Conservation (phyloP, 1,140 invertebrate species). For the Sitodiplosis mosellana region DNA sequence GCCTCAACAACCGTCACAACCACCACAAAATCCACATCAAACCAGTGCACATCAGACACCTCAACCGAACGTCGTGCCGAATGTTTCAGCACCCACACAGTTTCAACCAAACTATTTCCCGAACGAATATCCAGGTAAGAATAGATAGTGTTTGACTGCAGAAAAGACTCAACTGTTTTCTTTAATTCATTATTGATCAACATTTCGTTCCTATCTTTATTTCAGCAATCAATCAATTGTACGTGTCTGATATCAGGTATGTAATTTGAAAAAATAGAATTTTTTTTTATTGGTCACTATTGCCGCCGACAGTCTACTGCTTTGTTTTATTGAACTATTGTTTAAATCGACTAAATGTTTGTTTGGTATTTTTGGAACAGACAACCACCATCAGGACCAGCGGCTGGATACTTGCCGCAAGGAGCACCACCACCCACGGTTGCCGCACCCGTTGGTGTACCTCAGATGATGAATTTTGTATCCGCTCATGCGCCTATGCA, state of each 20-base stretch:
- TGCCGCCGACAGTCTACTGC: no score
- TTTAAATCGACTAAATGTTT: no score
- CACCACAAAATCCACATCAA: neutral
- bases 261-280: no score
- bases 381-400: neutral
- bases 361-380: neutral
- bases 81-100: slow-evolving; percentile 2
- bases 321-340: no score
- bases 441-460: neutral
- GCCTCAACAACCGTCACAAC: neutral
- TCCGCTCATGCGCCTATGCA: neutral
- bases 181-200: no score
- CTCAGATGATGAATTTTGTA: neutral
- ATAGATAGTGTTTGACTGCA: no score
- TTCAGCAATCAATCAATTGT: neutral
- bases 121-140: neutral
- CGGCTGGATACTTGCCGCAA: neutral
- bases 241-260: neutral
- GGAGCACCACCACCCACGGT: neutral
- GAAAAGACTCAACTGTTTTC: slow-evolving; percentile 2
- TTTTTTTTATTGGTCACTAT: no score
- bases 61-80: slow-evolving; percentile 19
- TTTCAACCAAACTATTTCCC: neutral
- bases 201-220: neutral
- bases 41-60: slow-evolving; percentile 18